Conservation (phyloP, 2,113 vertebrate genomes). For the Cranoglanis bouderius region DNA sequence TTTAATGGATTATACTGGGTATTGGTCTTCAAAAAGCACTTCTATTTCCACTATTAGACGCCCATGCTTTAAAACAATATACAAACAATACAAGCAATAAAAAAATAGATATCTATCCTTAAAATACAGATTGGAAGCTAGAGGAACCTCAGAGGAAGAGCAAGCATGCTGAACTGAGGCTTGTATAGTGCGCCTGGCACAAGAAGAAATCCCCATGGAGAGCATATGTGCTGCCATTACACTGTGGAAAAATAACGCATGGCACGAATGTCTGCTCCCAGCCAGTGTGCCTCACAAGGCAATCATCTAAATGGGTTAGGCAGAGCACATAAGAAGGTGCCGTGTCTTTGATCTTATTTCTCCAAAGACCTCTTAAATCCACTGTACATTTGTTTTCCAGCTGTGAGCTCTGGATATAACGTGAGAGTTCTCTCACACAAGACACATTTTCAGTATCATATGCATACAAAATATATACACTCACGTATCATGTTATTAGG, state of each 20-base stretch:
- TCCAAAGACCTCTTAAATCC: not conserved
- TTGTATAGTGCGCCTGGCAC: not conserved
- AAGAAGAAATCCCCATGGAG: slow-evolving; percentile 8
- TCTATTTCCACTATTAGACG: slow-evolving; percentile 20
- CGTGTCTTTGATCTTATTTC: not conserved
- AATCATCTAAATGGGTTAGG: slow-evolving; percentile 29
- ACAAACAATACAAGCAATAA: not conserved
- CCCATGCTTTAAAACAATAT: not conserved
- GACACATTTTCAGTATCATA: not conserved
- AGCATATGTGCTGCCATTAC: slow-evolving; percentile 46
- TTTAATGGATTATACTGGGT: slow-evolving; percentile 39
- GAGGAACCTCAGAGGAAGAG: not conserved
- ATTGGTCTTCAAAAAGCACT: slow-evolving; percentile 39
- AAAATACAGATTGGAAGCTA: not conserved
- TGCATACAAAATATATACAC: not conserved
- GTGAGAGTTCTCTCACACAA: not conserved
- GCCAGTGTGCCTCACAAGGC: slow-evolving; percentile 13
- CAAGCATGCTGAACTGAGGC: not conserved
- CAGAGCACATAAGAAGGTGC: not conserved
- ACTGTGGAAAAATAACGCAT: slow-evolving; percentile 24
- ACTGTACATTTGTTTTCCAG: not conserved
- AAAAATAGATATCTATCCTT: not conserved
- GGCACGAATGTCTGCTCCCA: slow-evolving; percentile 6
- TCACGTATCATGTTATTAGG: not conserved
- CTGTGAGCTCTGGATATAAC: not conserved